Evolutionary conservation across 2,113 vertebrate genomes (phyloP), one percentile per base, ranked within the genome.

Genomic region (Myrmophylax atrothorax): DNA sequence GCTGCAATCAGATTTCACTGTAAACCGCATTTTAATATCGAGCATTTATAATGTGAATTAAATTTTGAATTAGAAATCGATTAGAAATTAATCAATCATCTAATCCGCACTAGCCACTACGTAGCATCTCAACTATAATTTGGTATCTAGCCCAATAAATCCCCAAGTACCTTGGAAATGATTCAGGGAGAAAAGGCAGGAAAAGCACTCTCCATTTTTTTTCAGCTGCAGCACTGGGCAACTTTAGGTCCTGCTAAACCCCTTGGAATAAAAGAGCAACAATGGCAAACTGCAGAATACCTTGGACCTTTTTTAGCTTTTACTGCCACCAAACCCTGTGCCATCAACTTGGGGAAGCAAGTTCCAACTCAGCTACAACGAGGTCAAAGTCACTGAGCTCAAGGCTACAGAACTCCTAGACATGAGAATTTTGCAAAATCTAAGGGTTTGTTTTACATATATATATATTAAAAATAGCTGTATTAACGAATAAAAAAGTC

Each of bases 331-430:
- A 77, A 96, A 74, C 44, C 73, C 78, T 44, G 52, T 16, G 94
- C 86, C 85, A 96, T 96, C 90, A 97, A 90, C 93, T 87, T 94
- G 94, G 97, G 95, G 94, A 96, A 97, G 93, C 93, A 88, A 97
- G 78, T 97, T 96, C 93, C 94, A 88, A 38, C 94, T 79, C 87
- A 74, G 96, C 93, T 96, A 64, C 95, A 84, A 93, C 37, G 83
- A 97, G 97, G 95, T 96, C 96, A 96, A 95, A 97, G 89, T 89
- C 96, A 85, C 93, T 72, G 90, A 85, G 96, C 95, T 94, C 80
- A 94, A 92, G 7, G 89, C 84, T 81, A 17, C 62, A 66, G 73
- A 92, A 60, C 83, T 81, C 88, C 53, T 12, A n/a, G 33, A 40
- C 12, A 31, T 16, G 37, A 3, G 40, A 72, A 40, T 35, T 95